Evolutionary conservation across 1,140 invertebrate genomes (phyloP).

Genomic region (Lasioglossum baleicum): DNA sequence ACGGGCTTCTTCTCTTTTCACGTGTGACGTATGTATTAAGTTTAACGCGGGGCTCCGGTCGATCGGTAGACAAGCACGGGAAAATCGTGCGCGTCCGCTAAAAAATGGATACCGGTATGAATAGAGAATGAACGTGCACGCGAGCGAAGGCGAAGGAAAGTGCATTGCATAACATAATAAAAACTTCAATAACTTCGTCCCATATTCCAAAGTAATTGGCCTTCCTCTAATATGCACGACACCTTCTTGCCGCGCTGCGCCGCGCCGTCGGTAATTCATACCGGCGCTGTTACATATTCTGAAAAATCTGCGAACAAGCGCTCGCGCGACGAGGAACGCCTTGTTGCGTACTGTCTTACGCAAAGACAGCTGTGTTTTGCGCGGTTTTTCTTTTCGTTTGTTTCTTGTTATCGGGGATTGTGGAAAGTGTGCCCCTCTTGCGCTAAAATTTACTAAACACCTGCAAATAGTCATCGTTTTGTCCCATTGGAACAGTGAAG

Average conservation of each 20-base stretch:
- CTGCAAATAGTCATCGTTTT: too few relatives aligned
- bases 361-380: neutral
- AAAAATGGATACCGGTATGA: neutral
- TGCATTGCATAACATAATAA: slow-evolving; percentile 42
- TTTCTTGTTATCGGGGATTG: neutral
- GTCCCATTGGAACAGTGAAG: too few relatives aligned
- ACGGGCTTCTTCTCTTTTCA: slow-evolving; percentile 26
- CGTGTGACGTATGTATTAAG: slow-evolving; percentile 8
- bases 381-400: neutral
- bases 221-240: slow-evolving; percentile 44
- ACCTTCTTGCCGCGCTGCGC: slow-evolving; percentile 9
- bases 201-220: slow-evolving; percentile 49
- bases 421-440: too few relatives aligned
- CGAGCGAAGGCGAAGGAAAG: slow-evolving; percentile 29
- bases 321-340: neutral
- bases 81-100: neutral
- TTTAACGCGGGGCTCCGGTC: neutral
- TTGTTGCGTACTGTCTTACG: slow-evolving; percentile 2
- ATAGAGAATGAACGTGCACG: slow-evolving; percentile 23
- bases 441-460: too few relatives aligned
- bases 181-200: slow-evolving; percentile 53
- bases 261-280: slow-evolving; percentile 24
- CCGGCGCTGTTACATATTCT: slow-evolving; percentile 29
- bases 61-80: neutral
- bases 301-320: slow-evolving; percentile 16